Evolutionary conservation across 2,888 invertebrate species (phyloP).

Genomic region (Protophormia terraenovae): DNA sequence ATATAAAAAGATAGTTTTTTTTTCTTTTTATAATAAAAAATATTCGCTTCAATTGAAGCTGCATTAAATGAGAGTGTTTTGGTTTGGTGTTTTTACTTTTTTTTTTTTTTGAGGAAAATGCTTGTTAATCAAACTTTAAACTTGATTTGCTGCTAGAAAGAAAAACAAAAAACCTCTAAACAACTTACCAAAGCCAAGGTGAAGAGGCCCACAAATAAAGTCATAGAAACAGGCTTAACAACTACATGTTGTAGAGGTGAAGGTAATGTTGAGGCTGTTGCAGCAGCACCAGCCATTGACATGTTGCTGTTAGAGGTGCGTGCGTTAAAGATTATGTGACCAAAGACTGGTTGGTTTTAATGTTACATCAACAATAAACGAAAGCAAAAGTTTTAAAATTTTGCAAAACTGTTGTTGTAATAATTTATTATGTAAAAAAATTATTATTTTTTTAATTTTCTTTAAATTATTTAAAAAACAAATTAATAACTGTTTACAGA

Average conservation of each 20-base stretch:
- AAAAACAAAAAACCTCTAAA: not conserved
- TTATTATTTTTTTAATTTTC: not conserved
- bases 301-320: slow-evolving; percentile 11
- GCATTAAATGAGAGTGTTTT: no score
- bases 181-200: slow-evolving; percentile 67
- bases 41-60: no score
- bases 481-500: no score
- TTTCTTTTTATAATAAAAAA: not conserved
- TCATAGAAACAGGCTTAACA: slow-evolving; percentile 61
- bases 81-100: not conserved
- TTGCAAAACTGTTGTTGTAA: not conserved
- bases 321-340: slow-evolving; percentile 33
- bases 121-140: slow-evolving; percentile 3
- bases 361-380: slow-evolving; percentile 55
- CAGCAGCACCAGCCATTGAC: slow-evolving; percentile 43
- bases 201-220: slow-evolving; percentile 57
- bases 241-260: slow-evolving; percentile 51
- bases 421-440: not conserved
- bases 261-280: slow-evolving; percentile 51
- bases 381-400: slow-evolving; percentile 44
- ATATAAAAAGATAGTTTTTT: not conserved
- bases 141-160: slow-evolving; percentile 34
- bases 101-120: no score
- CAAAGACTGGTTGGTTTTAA: slow-evolving; percentile 1
- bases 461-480: not conserved